Evolutionary conservation across 2,113 vertebrate genomes (phyloP), one percentile per base, ranked within the genome.

Genomic region (Xyrauchen texanus): DNA sequence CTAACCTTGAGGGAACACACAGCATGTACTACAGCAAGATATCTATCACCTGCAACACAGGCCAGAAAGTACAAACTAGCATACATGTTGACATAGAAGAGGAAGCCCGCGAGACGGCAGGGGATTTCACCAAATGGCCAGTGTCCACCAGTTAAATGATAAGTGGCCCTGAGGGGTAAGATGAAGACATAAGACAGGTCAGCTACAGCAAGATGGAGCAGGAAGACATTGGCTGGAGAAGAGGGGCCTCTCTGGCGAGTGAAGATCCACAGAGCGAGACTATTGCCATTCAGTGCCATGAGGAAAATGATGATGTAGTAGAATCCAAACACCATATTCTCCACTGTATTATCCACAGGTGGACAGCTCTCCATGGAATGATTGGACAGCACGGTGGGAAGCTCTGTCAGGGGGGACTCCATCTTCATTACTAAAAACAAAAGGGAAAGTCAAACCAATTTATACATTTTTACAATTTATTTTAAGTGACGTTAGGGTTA

Each of bases 61-160:
- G 95, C 96, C 85, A 99, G 93, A 85, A 99, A 99, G 85, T 98
- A 98, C 82, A 99, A 93, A 67, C 98, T 99, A 83, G 98, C 98
- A 0, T 99, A 99, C 97, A 98, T 98, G 88, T 99, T 99, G 83
- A 99, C 94, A 76, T 98, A 99, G 77, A 98, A 99, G 68, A 99
- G 90, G 84, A 98, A 99, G 58, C 97, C 97, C 0, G 94, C 95
- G 79, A 97, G 86, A 6, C 98, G 91, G 88, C 98, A 99, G 0
- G 96, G 94, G 53, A 97, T 91, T 83, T 98, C 96, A 0, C 98
- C 98, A 7, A 99, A 96, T 0, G 98, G 96, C 98, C 98, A 99
- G 8, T 97, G 97, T 51, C 94, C 96, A 12, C 95, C 95, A 0
- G 95, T 97, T 83, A 99, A 94, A 84, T 99, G 98, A 84, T 99